Evolutionary conservation across 53 echinoderm and acorn worm genomes (phyloP).

Genomic region (Astropecten irregularis): DNA sequence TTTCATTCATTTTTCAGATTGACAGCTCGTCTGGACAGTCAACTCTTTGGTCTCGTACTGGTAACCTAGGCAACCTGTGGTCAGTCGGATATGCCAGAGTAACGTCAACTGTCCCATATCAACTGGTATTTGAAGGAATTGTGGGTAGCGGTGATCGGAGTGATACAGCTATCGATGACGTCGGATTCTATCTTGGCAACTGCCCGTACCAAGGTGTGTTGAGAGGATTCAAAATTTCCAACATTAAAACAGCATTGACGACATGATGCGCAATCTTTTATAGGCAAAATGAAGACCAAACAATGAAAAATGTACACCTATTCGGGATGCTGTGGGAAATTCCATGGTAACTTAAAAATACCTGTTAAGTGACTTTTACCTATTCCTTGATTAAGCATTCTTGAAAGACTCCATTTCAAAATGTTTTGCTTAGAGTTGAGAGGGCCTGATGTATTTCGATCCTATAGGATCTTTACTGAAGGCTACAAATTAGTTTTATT

Average conservation of each 20-base stretch:
- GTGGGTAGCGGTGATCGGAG: constrained; percentile 53
- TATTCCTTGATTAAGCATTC: too few relatives aligned
- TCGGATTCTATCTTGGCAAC: constrained; percentile 56
- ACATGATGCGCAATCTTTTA: not conserved
- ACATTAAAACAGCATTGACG: constrained; percentile 34
- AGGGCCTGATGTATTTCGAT: too few relatives aligned
- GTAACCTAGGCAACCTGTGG: constrained; percentile 81
- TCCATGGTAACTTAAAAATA: too few relatives aligned
- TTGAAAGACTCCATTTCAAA: too few relatives aligned
- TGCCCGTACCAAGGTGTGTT: constrained; percentile 48
- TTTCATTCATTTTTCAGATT: not conserved
- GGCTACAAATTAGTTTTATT: too few relatives aligned
- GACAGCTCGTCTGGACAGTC: not conserved
- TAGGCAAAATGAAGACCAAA: too few relatives aligned
- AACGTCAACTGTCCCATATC: constrained; percentile 43
- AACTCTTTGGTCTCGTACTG: constrained; percentile 64
- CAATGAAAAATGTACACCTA: too few relatives aligned
- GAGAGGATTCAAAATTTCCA: constrained; percentile 71
- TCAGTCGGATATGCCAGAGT: constrained; percentile 46
- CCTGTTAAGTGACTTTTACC: too few relatives aligned
- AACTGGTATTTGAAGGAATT: constrained; percentile 74
- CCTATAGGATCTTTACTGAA: too few relatives aligned
- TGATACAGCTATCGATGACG: constrained; percentile 86
- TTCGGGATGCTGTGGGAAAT: too few relatives aligned
- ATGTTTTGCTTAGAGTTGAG: too few relatives aligned